These are phyloP conservation scores for Drymonia ruficornis DNA, from an alignment of 2,888 invertebrate genomes.

Conservation along the genomic window DNA sequence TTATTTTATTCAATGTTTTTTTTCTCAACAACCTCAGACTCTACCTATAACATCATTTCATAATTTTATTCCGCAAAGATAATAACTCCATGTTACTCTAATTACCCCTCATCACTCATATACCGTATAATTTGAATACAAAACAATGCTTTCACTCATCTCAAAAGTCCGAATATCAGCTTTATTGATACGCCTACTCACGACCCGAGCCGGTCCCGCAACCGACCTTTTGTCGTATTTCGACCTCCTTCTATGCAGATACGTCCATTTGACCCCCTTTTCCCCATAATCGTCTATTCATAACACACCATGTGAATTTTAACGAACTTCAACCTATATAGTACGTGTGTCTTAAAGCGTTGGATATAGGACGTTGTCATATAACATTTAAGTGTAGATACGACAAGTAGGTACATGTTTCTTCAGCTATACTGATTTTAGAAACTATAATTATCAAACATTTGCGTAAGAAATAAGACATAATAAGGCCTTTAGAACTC, in stretches of 20 bases:
- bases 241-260: constrained; percentile 21
- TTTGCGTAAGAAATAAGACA: no score
- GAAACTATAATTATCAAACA: no score
- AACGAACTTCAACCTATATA: constrained; percentile 50
- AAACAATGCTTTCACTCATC: constrained; percentile 7
- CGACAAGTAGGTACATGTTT: not conserved
- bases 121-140: constrained; percentile 1
- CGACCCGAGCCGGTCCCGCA: constrained; percentile 14
- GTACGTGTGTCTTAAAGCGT: constrained; percentile 29
- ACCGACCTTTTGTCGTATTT: constrained; percentile 33
- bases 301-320: constrained; percentile 59
- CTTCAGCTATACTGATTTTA: no score
- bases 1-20: no score
- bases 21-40: no score
- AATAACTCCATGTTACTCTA: not conserved
- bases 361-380: constrained; percentile 19
- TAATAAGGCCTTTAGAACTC: no score
- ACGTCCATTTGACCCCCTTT: constrained; percentile 58
- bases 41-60: no score
- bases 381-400: constrained; percentile 14
- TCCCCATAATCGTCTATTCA: constrained; percentile 65
- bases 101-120: not conserved
- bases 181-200: constrained; percentile 11
- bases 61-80: not conserved
- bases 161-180: constrained; percentile 5